phyloP scores from a whole-genome alignment of 2,113 vertebrate species.

The Gorsachius goisagi region DNA sequence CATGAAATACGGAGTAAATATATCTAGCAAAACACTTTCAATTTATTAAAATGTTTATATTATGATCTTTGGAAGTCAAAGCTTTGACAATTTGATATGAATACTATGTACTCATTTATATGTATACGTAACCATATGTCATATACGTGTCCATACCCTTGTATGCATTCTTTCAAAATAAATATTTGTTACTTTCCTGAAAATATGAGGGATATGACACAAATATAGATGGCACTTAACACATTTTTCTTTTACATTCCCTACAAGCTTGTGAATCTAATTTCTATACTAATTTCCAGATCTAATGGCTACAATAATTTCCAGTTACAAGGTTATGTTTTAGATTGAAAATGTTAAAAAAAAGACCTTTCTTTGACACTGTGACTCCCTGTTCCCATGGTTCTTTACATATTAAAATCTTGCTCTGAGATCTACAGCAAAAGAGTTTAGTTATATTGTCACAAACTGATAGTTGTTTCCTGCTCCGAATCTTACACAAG shows the following conservation, averaged over 20 bases:
- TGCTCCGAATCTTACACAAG: not conserved
- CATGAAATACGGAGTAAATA: not conserved
- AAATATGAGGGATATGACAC: not conserved
- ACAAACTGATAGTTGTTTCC: not conserved
- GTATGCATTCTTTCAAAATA: not conserved
- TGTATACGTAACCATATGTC: no score
- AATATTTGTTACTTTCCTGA: not conserved
- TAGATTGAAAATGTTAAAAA: not conserved
- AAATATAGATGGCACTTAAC: not conserved
- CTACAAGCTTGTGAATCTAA: not conserved
- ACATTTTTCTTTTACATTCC: not conserved
- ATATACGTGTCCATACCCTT: not conserved
- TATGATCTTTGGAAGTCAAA: not conserved
- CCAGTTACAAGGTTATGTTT: not conserved
- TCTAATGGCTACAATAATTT: not conserved
- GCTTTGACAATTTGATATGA: not conserved
- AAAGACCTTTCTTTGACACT: not conserved
- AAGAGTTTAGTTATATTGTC: not conserved
- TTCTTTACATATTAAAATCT: not conserved
- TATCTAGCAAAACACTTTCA: not conserved
- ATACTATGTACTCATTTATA: not conserved
- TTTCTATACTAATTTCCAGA: not conserved
- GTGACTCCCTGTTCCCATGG: not conserved
- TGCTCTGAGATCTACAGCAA: not conserved
- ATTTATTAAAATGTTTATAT: not conserved